Percentiles rank a stretch among this genome's conserved stretches.
These are phyloP conservation scores for Drepanosiphum platanoidis DNA, from an alignment of 2,888 invertebrate species.

Conservation along the genomic window DNA sequence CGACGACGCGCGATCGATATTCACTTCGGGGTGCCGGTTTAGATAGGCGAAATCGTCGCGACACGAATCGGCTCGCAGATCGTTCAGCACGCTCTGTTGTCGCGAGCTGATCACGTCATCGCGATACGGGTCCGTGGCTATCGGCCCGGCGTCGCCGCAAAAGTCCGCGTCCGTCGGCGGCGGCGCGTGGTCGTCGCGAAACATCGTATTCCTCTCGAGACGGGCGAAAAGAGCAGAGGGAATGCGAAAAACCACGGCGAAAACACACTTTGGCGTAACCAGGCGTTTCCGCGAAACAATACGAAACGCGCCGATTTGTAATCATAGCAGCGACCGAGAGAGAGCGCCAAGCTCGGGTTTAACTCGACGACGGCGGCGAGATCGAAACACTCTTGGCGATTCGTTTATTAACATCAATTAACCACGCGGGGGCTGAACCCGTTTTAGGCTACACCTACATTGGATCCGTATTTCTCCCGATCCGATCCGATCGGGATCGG, in stretches of 20 bases:
- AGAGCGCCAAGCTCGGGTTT: no score
- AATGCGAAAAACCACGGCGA: not conserved
- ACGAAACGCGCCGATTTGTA: no score
- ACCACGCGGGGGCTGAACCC: no score
- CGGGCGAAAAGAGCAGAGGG: not conserved
- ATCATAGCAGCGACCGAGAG: no score
- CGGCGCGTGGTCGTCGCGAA: not conserved
- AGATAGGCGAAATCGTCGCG: not conserved
- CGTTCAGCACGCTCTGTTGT: conserved; percentile 2
- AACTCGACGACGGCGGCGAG: no score
- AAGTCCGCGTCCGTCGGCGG: not conserved
- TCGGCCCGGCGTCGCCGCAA: not conserved
- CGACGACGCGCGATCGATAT: not conserved
- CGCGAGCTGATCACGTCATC: not conserved
- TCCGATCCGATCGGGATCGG: no score
- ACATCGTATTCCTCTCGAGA: conserved; percentile 1
- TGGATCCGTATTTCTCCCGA: no score
- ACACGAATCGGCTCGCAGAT: not conserved
- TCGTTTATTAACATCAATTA: no score
- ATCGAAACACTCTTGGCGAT: no score
- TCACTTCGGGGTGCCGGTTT: conserved; percentile 12
- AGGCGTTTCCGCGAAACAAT: no score
- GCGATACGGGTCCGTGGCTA: not conserved
- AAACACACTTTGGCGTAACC: not conserved
- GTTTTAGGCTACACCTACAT: no score